Conservation (phyloP, 2,888 invertebrate species). For the Arrhopalites spinosus region DNA sequence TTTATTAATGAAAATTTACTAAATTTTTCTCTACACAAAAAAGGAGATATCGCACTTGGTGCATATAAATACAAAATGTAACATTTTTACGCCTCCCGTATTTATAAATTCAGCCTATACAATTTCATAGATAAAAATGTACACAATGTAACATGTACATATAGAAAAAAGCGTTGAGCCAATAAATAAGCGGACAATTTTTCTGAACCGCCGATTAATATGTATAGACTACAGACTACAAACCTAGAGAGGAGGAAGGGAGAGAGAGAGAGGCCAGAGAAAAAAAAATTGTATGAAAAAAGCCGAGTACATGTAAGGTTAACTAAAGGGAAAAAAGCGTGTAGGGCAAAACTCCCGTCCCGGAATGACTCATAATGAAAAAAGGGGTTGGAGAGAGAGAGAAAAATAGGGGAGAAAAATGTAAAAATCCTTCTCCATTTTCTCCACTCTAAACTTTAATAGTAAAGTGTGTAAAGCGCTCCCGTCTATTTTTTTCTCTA, state of each 20-base stretch:
- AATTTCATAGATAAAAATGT: too few relatives aligned
- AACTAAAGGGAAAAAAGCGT: background rate
- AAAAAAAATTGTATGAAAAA: background rate
- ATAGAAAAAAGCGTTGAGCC: background rate
- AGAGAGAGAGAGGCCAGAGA: background rate
- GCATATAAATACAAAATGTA: too few relatives aligned
- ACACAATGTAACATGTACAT: too few relatives aligned
- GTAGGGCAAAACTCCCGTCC: constrained; percentile 17
- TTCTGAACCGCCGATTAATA: background rate
- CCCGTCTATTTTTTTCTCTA: too few relatives aligned
- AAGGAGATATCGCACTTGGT: too few relatives aligned
- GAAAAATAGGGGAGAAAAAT: constrained; percentile 38
- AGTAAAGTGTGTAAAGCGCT: too few relatives aligned
- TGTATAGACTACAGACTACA: background rate
- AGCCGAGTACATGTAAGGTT: background rate
- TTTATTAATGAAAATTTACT: too few relatives aligned
- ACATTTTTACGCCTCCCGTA: too few relatives aligned
- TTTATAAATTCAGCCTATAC: too few relatives aligned
- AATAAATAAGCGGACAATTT: background rate
- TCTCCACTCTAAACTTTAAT: constrained; percentile 4
- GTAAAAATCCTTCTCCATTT: constrained; percentile 21
- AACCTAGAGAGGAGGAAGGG: background rate
- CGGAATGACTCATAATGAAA: constrained; percentile 39
- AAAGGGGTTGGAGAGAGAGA: constrained; percentile 26
- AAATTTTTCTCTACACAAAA: too few relatives aligned